Base-by-base conservation (phyloP, 1,140 invertebrate species). In the Phymastichus coffea region DNA sequence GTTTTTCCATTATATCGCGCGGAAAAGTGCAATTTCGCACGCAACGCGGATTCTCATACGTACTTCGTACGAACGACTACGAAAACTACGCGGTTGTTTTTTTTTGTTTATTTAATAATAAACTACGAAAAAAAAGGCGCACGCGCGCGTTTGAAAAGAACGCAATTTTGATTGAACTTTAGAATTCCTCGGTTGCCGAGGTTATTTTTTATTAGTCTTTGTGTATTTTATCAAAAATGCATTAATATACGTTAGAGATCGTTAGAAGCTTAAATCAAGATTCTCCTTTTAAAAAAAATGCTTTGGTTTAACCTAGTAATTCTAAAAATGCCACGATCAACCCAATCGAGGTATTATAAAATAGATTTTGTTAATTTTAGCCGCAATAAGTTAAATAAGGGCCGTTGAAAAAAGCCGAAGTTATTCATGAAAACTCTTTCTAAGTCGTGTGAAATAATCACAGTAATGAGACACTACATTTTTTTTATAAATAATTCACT, bases 41-140 rank as follows among this genome's bases (percentile, higher is more conserved):
- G 57, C 22, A 35, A 58, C 51, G 43, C 47, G 57, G 41, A 61
- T 51, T 54, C 37, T n/a, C 52, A n/a, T n/a, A 47, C 56, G 37
- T 71, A 68, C 62, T 70, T 62, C 53, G 71, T 67, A 68, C 54
- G 70, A 67, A 69, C 69, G 63, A 69, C 72, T 70, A 70, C 49
- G 70, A 71, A 4, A 69, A 78, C 75, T 77, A 67, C 64, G n/a
- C 28, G 14, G 14, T 49, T 55, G 10, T n/a, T 40, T 40, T 9
- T 9, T 9, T 6, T 55, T 26, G 48, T 62, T 67, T 57, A 60
- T 70, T 72, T 66, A 63, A 63, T 70, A 75, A 77, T 76, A 74
- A 70, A 70, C n/a, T n/a, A n/a, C n/a, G n/a, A n/a, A n/a, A n/a
- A n/a, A 20, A 60, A 40, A 33, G 37, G 41, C 12, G 15, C 8